phyloP scores from a whole-genome alignment of 2,113 vertebrate genomes.

The Callionymus lyra region DNA sequence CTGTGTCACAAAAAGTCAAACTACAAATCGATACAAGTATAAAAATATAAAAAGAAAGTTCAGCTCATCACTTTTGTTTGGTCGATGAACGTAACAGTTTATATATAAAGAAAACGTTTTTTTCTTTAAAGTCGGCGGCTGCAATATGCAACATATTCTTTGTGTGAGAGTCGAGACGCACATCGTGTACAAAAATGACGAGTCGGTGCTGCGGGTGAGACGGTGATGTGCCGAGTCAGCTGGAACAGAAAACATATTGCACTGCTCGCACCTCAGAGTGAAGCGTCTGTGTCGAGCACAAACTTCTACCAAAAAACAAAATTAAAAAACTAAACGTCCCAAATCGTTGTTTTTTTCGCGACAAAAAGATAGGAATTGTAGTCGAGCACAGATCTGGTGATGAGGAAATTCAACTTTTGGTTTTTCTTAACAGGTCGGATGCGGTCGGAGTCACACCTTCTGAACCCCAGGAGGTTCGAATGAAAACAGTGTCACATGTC shows the following conservation, averaged over 20 bases:
- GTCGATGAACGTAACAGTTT: conserved; percentile 25
- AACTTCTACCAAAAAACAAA: too few species aligned
- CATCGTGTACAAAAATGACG: conserved; percentile 38
- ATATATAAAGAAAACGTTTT: conserved; percentile 7
- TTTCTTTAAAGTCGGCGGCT: conserved; percentile 39
- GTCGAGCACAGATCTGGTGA: too few species aligned
- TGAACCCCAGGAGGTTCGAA: too few species aligned
- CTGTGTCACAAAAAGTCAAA: conserved; percentile 43
- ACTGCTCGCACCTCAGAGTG: conserved; percentile 55
- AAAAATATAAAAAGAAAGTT: conserved; percentile 32
- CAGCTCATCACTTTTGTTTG: conserved; percentile 30
- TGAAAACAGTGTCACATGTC: too few species aligned
- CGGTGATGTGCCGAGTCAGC: conserved; percentile 53
- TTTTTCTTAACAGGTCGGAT: too few species aligned
- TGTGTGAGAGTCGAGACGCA: conserved; percentile 38
- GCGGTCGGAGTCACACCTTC: too few species aligned
- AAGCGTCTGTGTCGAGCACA: not conserved
- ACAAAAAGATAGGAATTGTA: too few species aligned
- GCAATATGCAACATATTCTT: conserved; percentile 66
- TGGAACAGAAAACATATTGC: conserved; percentile 53
- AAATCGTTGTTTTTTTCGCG: too few species aligned
- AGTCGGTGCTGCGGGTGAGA: conserved; percentile 49
- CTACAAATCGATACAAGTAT: conserved; percentile 44
- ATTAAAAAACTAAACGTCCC: too few species aligned
- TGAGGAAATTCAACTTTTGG: too few species aligned